Conservation (phyloP, 2,888 invertebrate genomes). For the Cinara cedri region DNA sequence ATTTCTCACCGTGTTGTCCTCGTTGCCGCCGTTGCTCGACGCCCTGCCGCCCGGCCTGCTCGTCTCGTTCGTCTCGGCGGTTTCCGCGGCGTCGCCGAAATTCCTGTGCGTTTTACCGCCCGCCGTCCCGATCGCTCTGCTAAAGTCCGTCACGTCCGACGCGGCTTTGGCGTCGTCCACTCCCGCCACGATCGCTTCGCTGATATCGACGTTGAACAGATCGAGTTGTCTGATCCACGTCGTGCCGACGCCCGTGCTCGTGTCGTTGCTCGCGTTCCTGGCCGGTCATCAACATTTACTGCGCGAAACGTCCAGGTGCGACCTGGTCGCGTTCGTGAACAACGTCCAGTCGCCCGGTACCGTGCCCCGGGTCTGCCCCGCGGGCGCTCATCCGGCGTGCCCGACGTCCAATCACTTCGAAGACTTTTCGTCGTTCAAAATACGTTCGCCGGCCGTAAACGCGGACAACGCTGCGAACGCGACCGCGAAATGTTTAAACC, state of each 20-base stretch:
- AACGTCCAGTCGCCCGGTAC: neutral
- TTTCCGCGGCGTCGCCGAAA: neutral
- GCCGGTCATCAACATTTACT: neutral
- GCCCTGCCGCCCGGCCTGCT: neutral
- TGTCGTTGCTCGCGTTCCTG: neutral
- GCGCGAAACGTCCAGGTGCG: neutral
- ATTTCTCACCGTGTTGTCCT: neutral
- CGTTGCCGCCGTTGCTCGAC: neutral
- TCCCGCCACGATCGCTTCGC: neutral
- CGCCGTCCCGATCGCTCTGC: neutral
- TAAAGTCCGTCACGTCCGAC: neutral
- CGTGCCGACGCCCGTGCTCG: neutral
- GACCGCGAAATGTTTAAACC: no score
- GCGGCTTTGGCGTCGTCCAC: neutral
- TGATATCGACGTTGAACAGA: neutral
- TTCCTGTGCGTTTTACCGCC: neutral
- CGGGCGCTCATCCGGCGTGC: neutral
- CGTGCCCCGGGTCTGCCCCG: neutral
- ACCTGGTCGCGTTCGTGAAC: neutral
- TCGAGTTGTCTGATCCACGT: neutral
- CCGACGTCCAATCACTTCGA: neutral
- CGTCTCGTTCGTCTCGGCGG: neutral
- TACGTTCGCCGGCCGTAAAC: no score
- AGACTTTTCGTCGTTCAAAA: neutral
- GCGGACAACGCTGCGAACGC: no score